Conservation (phyloP, 2,888 invertebrate genomes). For the Hyles lineata region DNA sequence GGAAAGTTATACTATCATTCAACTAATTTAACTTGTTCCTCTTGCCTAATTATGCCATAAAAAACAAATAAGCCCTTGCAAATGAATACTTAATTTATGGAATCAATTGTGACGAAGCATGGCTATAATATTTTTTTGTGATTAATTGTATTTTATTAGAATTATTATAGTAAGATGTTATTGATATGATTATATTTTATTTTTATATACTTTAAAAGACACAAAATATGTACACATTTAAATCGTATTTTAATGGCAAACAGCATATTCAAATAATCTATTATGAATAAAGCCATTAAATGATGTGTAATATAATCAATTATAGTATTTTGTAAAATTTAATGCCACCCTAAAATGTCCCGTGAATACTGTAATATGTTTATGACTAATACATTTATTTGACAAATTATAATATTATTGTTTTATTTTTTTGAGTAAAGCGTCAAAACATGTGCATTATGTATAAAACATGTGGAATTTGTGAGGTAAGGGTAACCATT, state of each 20-base stretch:
- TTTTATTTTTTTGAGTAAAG: not conserved
- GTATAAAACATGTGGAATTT: not conserved
- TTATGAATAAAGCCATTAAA: not conserved
- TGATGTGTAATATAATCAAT: not conserved
- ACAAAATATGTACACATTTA: too few relatives aligned
- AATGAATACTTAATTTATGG: too few relatives aligned
- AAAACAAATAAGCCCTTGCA: too few relatives aligned
- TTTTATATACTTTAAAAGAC: too few relatives aligned
- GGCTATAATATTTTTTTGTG: too few relatives aligned
- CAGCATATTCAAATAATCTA: too few relatives aligned
- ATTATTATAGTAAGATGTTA: too few relatives aligned
- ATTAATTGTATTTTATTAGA: too few relatives aligned
- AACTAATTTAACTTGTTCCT: not conserved
- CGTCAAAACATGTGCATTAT: not conserved
- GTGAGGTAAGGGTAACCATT: too few relatives aligned
- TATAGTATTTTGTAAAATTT: not conserved
- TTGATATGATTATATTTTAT: too few relatives aligned
- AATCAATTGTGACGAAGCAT: too few relatives aligned
- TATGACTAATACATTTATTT: slow-evolving; percentile 1
- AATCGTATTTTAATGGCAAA: too few relatives aligned
- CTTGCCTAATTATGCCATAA: not conserved
- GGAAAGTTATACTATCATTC: not conserved
- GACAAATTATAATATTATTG: not conserved
- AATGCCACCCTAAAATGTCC: not conserved
- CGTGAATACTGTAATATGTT: not conserved